Conservation (phyloP, 1,140 invertebrate genomes). For the Formica selysi region DNA sequence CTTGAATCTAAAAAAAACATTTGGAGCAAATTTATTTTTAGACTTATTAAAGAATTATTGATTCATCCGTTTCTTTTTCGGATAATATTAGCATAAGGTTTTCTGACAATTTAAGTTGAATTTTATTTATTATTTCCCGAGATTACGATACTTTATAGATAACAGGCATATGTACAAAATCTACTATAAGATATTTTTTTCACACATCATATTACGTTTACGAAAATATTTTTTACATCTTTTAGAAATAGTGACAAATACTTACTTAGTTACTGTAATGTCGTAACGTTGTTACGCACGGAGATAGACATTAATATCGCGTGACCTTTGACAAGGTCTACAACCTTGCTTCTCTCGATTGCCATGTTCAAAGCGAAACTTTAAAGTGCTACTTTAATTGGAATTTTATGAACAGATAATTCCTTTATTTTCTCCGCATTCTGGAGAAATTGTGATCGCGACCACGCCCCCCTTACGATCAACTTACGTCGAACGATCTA, state of each 20-base stretch:
- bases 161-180: not conserved
- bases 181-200: not conserved
- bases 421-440: not conserved
- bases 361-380: not conserved
- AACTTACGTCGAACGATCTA: not conserved
- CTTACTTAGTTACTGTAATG: not conserved
- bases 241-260: not conserved
- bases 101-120: not conserved
- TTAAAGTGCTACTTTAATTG: not conserved
- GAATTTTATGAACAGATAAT: not conserved
- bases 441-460: conserved; percentile 9
- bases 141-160: not conserved
- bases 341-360: not conserved
- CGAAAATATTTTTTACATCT: not conserved
- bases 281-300: conserved; percentile 8
- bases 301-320: not conserved
- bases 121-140: not conserved
- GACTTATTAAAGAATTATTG: not conserved
- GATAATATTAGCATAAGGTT: not conserved
- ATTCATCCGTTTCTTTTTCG: not conserved
- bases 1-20: conserved; percentile 74
- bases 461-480: not conserved
- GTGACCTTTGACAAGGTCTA: not conserved
- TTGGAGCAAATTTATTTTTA: not conserved
- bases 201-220: not conserved